phyloP scores from a whole-genome alignment of 2,888 invertebrate genomes.

The Tupiocoris notatus region DNA sequence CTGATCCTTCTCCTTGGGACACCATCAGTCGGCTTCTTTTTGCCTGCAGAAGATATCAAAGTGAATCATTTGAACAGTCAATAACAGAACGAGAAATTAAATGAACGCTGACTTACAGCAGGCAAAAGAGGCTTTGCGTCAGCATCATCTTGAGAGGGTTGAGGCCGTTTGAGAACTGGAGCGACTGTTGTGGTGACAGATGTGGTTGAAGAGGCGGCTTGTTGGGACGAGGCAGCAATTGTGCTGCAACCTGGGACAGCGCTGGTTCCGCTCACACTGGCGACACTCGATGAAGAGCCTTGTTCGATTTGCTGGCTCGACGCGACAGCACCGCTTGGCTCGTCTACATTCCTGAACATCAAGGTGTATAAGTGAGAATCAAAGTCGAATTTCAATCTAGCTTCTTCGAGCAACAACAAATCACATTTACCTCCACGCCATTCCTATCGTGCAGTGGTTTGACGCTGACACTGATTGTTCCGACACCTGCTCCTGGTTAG shows the following conservation, averaged over 20 bases:
- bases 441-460: conserved; percentile 42
- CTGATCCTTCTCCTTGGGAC: conserved; percentile 52
- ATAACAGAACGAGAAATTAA: too few relatives aligned
- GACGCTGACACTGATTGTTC: conserved; percentile 50
- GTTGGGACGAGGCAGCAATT: conserved; percentile 31
- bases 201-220: conserved; percentile 32
- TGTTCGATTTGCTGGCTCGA: conserved; percentile 31
- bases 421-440: conserved; percentile 22
- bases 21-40: conserved; percentile 49
- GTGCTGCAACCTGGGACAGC: conserved; percentile 24
- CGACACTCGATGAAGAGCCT: conserved; percentile 10
- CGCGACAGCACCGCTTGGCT: conserved; percentile 50
- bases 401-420: too few relatives aligned
- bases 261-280: conserved; percentile 17
- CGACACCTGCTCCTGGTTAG: conserved; percentile 47
- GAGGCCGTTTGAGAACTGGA: conserved; percentile 35
- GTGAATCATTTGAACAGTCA: too few relatives aligned
- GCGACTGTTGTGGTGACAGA: conserved; percentile 39
- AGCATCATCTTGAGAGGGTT: conserved; percentile 22
- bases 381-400: too few relatives aligned
- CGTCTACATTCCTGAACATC: conserved; percentile 28
- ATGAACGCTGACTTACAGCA: background rate
- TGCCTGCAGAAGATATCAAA: too few relatives aligned
- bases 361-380: too few relatives aligned
- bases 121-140: conserved; percentile 39